Evolutionary conservation across 2,888 invertebrate species (phyloP).

Genomic region (Troides helena): DNA sequence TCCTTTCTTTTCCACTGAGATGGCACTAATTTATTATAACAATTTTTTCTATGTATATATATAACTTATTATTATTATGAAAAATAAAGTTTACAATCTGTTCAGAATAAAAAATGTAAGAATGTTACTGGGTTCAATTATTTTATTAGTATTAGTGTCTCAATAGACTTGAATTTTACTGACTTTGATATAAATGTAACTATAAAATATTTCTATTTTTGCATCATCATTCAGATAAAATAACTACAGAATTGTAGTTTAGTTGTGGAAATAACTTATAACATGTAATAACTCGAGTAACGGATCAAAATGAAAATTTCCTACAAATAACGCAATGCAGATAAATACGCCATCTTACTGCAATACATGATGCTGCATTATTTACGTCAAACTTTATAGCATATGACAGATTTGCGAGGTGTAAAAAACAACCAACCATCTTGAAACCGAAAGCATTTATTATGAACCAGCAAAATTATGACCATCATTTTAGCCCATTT

Average conservation of each 20-base stretch:
- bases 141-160: no score
- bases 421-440: neutral
- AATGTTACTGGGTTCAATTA: no score
- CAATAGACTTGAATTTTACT: no score
- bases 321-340: neutral
- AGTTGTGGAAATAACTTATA: neutral
- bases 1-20: constrained; percentile 17
- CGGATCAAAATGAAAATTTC: neutral
- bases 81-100: neutral
- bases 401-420: neutral
- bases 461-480: no score
- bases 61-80: neutral
- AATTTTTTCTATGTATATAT: constrained; percentile 3
- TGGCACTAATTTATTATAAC: constrained; percentile 19
- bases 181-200: no score
- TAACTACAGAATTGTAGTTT: no score
- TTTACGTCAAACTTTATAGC: neutral
- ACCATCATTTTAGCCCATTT: no score
- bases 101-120: neutral
- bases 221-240: no score
- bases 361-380: neutral
- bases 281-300: neutral
- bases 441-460: no score
- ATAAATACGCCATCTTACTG: neutral
- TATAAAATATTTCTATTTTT: no score